Evolutionary conservation across 2,113 vertebrate genomes (phyloP).

Genomic region (Nothobranchius furzeri): DNA sequence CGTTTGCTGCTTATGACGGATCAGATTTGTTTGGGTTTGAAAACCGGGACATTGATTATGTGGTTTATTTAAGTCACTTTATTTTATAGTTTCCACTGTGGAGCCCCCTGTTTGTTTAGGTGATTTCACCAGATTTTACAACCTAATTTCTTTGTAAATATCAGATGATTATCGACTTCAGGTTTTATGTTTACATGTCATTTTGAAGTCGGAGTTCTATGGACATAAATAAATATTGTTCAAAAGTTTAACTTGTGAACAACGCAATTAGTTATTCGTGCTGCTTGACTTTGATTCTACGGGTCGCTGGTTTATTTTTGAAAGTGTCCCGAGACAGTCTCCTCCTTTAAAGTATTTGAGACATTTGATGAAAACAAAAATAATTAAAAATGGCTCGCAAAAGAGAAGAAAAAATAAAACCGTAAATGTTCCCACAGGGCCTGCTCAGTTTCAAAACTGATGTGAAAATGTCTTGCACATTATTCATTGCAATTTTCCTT

Average conservation of each 20-base stretch:
- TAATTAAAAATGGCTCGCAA: constrained; percentile 58
- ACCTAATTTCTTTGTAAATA: not conserved
- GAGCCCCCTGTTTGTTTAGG: no score
- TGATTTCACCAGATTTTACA: no score
- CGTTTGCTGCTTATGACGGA: constrained; percentile 52
- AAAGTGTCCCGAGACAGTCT: constrained; percentile 47
- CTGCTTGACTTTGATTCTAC: constrained; percentile 46
- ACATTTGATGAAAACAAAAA: constrained; percentile 61
- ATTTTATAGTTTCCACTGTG: no score
- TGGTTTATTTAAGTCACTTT: no score
- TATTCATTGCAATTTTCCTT: constrained; percentile 58
- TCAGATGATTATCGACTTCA: not conserved
- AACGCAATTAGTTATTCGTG: constrained; percentile 52
- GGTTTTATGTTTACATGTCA: not conserved
- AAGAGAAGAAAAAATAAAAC: constrained; percentile 28
- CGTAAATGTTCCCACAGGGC: constrained; percentile 55
- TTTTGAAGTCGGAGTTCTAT: constrained; percentile 7
- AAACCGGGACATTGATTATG: not conserved
- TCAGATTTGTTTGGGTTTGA: constrained; percentile 36
- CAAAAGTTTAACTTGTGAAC: constrained; percentile 11
- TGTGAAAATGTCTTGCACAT: constrained; percentile 49
- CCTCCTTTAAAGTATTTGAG: constrained; percentile 56
- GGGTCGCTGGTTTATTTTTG: constrained; percentile 59
- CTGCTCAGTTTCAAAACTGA: constrained; percentile 59
- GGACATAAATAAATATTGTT: constrained; percentile 34